These are phyloP conservation scores for Caradrina kadenii DNA, from an alignment of 2,888 invertebrate genomes.

Conservation along the genomic window DNA sequence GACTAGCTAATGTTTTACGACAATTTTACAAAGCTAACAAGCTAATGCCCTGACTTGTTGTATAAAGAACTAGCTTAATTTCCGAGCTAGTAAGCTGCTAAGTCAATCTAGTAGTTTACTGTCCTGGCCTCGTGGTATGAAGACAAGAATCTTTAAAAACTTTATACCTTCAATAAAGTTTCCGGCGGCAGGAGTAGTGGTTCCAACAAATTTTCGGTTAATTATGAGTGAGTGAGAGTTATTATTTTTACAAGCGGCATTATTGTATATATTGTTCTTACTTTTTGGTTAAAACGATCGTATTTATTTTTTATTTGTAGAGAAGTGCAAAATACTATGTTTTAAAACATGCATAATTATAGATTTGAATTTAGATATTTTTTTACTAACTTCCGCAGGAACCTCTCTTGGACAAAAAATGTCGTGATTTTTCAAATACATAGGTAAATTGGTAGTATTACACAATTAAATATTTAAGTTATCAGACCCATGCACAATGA, in stretches of 20 bases:
- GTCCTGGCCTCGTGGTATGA: neutral
- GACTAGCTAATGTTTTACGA: neutral
- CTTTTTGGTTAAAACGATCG: neutral
- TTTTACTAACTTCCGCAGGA: constrained; percentile 1
- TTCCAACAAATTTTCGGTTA: neutral
- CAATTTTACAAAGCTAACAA: constrained; percentile 5
- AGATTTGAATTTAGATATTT: constrained; percentile 6
- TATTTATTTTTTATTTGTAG: neutral
- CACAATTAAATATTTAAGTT: neutral
- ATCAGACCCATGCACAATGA: neutral
- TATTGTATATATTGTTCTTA: constrained; percentile 8
- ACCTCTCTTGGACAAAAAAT: constrained; percentile 2
- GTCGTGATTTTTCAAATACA: neutral
- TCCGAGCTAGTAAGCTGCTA: too few species aligned
- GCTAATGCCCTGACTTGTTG: too few species aligned
- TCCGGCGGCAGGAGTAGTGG: constrained; percentile 18
- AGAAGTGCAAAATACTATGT: constrained; percentile 11
- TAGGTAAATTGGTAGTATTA: neutral
- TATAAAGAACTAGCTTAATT: too few species aligned
- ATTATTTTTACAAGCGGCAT: neutral
- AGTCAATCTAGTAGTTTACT: too few species aligned
- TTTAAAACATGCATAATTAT: constrained; percentile 19
- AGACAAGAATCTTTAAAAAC: neutral
- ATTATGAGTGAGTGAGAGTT: constrained; percentile 4
- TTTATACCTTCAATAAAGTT: constrained; percentile 17